Evolutionary conservation across 2,797 vertebrate species (phyloP).

Genomic region (Alcedo atthis): DNA sequence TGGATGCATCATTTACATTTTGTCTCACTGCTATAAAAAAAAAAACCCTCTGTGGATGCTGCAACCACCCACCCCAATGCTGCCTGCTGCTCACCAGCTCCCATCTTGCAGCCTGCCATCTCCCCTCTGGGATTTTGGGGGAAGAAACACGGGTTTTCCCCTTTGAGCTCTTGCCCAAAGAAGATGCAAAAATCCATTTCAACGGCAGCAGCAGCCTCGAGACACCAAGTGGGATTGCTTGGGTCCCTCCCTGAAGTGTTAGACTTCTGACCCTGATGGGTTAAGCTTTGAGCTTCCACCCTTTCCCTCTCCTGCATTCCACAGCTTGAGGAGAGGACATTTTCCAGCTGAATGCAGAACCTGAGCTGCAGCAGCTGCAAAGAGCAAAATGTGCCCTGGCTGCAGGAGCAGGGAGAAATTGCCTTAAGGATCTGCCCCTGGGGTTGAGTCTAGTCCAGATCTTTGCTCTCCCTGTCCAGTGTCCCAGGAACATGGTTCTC

Average conservation of each 20-base stretch:
- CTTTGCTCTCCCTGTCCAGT: background rate
- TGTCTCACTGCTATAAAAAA: slow-evolving; percentile 57
- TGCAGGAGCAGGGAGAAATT: background rate
- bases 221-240: background rate
- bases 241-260: background rate
- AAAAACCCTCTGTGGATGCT: slow-evolving; percentile 12
- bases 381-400: background rate
- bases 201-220: background rate
- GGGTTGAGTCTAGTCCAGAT: background rate
- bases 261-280: background rate
- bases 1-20: slow-evolving; percentile 59
- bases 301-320: background rate
- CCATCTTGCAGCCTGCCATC: background rate
- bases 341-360: slow-evolving; percentile 1
- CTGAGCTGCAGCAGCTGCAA: background rate
- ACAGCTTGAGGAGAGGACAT: background rate
- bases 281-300: background rate
- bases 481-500: background rate
- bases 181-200: background rate
- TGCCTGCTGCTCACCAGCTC: background rate
- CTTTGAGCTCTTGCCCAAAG: background rate
- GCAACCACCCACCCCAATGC: background rate
- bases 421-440: background rate
- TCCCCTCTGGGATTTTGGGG: background rate
- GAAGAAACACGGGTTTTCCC: background rate